A percentile compares a stretch with the other conserved stretches of the same genome.
Conservation (phyloP, 2,113 vertebrate species). For the Sinocyclocheilus rhinocerous region DNA sequence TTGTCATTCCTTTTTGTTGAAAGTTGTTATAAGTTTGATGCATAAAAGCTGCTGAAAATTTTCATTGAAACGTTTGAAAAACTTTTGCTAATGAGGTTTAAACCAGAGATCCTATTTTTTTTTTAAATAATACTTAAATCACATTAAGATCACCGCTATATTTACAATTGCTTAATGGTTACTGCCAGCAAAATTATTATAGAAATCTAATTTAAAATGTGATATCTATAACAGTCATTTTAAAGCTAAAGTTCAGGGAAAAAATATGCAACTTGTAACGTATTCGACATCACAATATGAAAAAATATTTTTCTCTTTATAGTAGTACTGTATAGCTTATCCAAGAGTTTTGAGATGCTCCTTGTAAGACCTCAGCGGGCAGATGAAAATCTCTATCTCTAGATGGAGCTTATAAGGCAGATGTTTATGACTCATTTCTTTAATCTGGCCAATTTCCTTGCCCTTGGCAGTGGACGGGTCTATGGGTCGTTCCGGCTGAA, state of each 20-base stretch:
- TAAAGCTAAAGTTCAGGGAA: background rate
- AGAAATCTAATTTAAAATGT: background rate
- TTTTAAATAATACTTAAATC: no score
- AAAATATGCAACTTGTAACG: background rate
- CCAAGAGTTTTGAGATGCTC: background rate
- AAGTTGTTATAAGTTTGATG: no score
- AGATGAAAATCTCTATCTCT: slow-evolving; percentile 57
- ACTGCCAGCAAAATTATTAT: background rate
- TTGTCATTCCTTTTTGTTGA: no score
- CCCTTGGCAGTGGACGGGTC: slow-evolving; percentile 77
- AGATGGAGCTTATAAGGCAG: slow-evolving; percentile 62
- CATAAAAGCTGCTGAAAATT: no score
- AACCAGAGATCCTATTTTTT: background rate
- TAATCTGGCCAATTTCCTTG: slow-evolving; percentile 76
- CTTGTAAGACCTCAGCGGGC: background rate
- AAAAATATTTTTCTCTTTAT: no score
- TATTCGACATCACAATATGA: no score
- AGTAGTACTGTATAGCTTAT: background rate
- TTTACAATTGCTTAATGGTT: background rate
- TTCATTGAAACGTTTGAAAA: background rate
- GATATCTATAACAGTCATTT: background rate
- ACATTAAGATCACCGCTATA: background rate
- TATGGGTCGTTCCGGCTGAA: slow-evolving; percentile 69
- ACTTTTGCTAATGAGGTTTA: background rate
- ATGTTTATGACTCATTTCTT: slow-evolving; percentile 77